Evolutionary conservation across 2,797 vertebrate species (phyloP).

Genomic region (Pantherophis vulpinus): DNA sequence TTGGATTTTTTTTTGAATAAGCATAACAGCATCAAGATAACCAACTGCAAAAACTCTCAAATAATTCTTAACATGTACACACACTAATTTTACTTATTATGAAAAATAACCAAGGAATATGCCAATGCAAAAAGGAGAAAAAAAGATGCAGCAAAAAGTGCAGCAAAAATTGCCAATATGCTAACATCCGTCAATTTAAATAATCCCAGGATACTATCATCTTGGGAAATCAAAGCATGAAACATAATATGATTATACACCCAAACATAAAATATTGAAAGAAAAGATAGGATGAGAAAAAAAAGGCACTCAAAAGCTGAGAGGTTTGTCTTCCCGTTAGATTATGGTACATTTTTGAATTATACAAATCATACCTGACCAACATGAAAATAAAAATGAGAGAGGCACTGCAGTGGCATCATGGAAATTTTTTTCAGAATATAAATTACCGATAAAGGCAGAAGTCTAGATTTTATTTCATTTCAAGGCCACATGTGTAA

Average conservation of each 20-base stretch:
- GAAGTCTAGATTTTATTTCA: not conserved
- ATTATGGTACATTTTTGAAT: not conserved
- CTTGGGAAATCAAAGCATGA: not conserved
- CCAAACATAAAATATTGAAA: not conserved
- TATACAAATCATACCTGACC: not conserved
- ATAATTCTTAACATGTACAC: not conserved
- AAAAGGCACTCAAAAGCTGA: not conserved
- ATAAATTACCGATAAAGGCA: not conserved
- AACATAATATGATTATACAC: not conserved
- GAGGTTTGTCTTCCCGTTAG: not conserved
- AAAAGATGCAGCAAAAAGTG: not conserved
- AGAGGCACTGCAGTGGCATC: not conserved
- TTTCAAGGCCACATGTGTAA: not conserved
- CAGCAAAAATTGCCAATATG: not conserved
- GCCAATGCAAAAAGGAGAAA: not conserved
- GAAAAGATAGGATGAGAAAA: not conserved
- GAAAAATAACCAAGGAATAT: not conserved
- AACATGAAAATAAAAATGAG: not conserved
- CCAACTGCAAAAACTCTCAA: not conserved
- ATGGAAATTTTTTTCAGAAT: not conserved
- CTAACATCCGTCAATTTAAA: not conserved
- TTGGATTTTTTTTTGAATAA: not conserved
- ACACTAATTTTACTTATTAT: slow-evolving; percentile 5
- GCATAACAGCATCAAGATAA: slow-evolving; percentile 12
- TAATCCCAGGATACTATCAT: not conserved